Evolutionary conservation across 2,113 vertebrate species (phyloP).

Genomic region (Solea senegalensis): DNA sequence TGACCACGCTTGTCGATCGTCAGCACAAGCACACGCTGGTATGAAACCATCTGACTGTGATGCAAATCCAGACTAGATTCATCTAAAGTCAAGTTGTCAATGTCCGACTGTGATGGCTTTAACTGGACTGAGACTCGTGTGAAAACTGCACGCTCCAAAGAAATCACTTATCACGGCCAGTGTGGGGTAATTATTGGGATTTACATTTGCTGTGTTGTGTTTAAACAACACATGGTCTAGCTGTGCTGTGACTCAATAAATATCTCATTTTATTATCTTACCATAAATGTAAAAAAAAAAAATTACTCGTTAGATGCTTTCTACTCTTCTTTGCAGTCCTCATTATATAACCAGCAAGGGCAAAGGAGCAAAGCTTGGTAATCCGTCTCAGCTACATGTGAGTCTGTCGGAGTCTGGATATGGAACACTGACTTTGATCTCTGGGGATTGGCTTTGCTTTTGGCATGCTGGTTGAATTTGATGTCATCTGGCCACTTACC

Average conservation of each 20-base stretch:
- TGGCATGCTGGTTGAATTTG: slow-evolving; percentile 30
- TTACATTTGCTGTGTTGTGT: background rate
- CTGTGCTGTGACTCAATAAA: slow-evolving; percentile 11
- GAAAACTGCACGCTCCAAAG: background rate
- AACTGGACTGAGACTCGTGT: background rate
- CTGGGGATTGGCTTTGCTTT: slow-evolving; percentile 48
- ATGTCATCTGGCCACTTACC: slow-evolving; percentile 21
- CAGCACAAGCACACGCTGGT: too few species aligned
- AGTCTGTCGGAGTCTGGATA: slow-evolving; percentile 52
- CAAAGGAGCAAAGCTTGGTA: slow-evolving; percentile 38
- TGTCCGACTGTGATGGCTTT: slow-evolving; percentile 9
- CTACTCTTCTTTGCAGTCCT: slow-evolving; percentile 22
- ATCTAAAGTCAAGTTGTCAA: background rate
- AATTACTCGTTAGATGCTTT: slow-evolving; percentile 4
- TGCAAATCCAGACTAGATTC: background rate
- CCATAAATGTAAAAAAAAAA: slow-evolving; percentile 29
- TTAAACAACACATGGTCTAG: slow-evolving; percentile 3
- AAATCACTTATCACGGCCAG: slow-evolving; percentile 4
- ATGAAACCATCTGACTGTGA: too few species aligned
- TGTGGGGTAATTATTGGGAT: slow-evolving; percentile 2
- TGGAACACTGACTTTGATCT: slow-evolving; percentile 64
- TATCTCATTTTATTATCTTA: slow-evolving; percentile 14
- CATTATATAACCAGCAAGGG: slow-evolving; percentile 45
- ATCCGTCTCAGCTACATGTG: slow-evolving; percentile 48
- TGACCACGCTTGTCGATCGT: too few species aligned